Conservation (phyloP, 2,113 vertebrate species). For the Pterophyllum scalare region DNA sequence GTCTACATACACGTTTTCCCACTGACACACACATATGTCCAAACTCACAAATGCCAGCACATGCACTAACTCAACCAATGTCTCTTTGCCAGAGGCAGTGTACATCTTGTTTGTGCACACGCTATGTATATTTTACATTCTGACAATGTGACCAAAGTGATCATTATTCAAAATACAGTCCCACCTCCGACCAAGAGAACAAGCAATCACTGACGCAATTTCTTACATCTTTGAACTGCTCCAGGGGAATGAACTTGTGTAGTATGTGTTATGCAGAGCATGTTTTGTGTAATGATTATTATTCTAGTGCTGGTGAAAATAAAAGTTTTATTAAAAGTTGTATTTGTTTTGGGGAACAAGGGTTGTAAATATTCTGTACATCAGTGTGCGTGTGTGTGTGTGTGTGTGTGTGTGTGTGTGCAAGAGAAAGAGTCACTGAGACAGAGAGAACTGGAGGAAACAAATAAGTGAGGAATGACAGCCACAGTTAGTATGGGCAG, state of each 20-base stretch:
- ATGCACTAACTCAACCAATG: slow-evolving; percentile 24
- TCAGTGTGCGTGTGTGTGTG: neutral
- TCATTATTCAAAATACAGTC: slow-evolving; percentile 68
- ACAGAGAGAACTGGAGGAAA: slow-evolving; percentile 16
- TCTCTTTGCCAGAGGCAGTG: slow-evolving; percentile 57
- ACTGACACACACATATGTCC: neutral
- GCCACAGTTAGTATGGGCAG: slow-evolving; percentile 22
- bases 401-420: neutral
- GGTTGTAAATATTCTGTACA: neutral
- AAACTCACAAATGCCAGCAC: neutral
- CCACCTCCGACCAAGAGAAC: slow-evolving; percentile 53
- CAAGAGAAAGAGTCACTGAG: neutral
- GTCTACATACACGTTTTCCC: neutral
- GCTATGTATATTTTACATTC: slow-evolving; percentile 69
- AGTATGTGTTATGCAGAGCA: slow-evolving; percentile 38
- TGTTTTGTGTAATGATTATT: slow-evolving; percentile 36
- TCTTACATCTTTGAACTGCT: slow-evolving; percentile 60
- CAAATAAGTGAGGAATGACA: slow-evolving; percentile 23
- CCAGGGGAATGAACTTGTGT: slow-evolving; percentile 45
- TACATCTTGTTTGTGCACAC: slow-evolving; percentile 39
- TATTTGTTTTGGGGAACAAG: slow-evolving; percentile 10
- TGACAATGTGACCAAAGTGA: slow-evolving; percentile 61
- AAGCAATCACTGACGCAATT: slow-evolving; percentile 68
- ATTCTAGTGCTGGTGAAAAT: slow-evolving; percentile 17
- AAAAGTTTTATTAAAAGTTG: slow-evolving; percentile 40